Conservation (phyloP, 2,888 invertebrate species). For the Hirudinaria manillensis region DNA sequence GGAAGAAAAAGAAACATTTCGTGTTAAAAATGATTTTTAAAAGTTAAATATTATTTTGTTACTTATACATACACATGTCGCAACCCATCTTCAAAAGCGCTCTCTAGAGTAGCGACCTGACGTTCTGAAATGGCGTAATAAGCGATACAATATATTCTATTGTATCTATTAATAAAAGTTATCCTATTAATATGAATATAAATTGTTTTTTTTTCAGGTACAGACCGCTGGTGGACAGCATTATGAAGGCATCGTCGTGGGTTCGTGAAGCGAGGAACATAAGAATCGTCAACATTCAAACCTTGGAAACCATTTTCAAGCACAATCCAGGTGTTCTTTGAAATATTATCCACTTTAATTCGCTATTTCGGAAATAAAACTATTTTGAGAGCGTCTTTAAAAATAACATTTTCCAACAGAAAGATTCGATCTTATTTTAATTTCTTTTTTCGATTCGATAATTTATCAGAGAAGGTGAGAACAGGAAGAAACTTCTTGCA, state of each 20-base stretch:
- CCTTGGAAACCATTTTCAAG: constrained; percentile 40
- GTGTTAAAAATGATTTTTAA: too few relatives aligned
- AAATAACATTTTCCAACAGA: neutral
- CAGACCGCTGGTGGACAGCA: constrained; percentile 37
- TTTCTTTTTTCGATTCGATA: neutral
- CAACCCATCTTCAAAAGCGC: too few relatives aligned
- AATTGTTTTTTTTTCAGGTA: constrained; percentile 28
- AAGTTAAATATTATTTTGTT: too few relatives aligned
- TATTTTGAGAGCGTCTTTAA: neutral
- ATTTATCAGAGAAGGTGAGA: constrained; percentile 37
- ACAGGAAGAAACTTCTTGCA: constrained; percentile 41
- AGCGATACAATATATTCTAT: too few relatives aligned
- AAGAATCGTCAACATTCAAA: constrained; percentile 41
- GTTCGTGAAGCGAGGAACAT: constrained; percentile 38
- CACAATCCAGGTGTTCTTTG: constrained; percentile 36
- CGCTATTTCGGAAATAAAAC: neutral
- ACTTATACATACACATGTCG: too few relatives aligned
- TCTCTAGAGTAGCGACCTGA: too few relatives aligned
- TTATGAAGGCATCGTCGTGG: constrained; percentile 40
- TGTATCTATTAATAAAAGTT: too few relatives aligned
- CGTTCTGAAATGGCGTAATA: too few relatives aligned
- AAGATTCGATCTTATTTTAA: too few relatives aligned
- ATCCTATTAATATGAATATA: too few relatives aligned
- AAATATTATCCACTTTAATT: neutral
- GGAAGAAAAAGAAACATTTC: too few relatives aligned